Evolutionary conservation across 1,140 invertebrate species (phyloP), one percentile per base, ranked within the genome.

Genomic region (Zaprionus ghesquierei): DNA sequence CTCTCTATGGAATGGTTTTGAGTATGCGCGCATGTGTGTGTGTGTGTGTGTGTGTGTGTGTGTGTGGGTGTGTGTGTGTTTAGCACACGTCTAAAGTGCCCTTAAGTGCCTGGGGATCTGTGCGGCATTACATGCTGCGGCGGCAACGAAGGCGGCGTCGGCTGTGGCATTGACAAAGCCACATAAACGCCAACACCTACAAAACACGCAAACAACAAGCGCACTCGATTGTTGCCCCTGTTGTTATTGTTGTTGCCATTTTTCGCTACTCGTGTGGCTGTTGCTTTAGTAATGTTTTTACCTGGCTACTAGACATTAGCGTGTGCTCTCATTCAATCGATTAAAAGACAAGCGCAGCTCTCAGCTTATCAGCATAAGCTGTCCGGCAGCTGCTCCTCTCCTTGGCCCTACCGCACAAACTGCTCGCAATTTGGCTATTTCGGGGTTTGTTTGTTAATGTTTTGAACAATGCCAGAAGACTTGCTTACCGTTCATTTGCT

Each of bases 121-220:
- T 70, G 63, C 25, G 69, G 72, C 69, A 73, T 68, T 62, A 76
- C 74, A 76, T 76, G 69, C 69, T 68, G 72, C 31, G 68, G 49
- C 64, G 23, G 27, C 27, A 25, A 5, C 46, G 55, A 59, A 53
- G 68, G 35, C 69, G 41, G 60, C 38, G 41, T 55, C 69, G 55
- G 35, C 70, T 68, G 50, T 73, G 70, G 72, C 72, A 75, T 75
- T 75, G 71, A 69, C 74, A 82, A 79, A 81, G 79, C 82, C 82
- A 89, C 84, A 89, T 87, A 82, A 82, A 77, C 72, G 84, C 66
- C 84, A 87, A 87, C 84, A 87, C 84, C 84, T 87, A 89, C 69
- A 77, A 80, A 89, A 89, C 82, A 87, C 84, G 79, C 84, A 87
- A 86, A 82, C 82, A 87, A 73, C 73, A 80, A 60, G 46, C 41